Conservation (phyloP, 2,888 invertebrate species). For the Leptopilina myrica region DNA sequence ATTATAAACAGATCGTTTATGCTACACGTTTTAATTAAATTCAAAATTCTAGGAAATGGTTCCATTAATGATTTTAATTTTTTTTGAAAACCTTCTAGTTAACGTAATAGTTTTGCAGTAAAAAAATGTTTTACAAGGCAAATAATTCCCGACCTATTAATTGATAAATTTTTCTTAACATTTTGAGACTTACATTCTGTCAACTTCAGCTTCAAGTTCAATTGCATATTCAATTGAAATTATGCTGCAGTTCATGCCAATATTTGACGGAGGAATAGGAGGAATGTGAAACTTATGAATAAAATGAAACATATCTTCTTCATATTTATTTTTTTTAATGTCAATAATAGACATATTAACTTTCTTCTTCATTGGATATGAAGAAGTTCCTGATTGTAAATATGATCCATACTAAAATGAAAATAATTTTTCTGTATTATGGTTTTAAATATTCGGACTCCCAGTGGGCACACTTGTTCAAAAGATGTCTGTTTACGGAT, state of each 20-base stretch:
- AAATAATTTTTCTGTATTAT: constrained; percentile 78
- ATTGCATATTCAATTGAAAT: constrained; percentile 87
- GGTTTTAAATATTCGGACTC: constrained; percentile 75
- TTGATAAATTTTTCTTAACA: too few relatives aligned
- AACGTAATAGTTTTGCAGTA: too few relatives aligned
- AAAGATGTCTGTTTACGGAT: too few relatives aligned
- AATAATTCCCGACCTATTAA: too few relatives aligned
- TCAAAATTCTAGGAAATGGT: too few relatives aligned
- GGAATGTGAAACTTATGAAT: constrained; percentile 83
- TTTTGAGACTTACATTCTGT: constrained; percentile 12
- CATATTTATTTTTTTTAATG: constrained; percentile 82
- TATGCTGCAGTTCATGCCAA: constrained; percentile 84
- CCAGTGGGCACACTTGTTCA: too few relatives aligned
- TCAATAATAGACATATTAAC: constrained; percentile 80
- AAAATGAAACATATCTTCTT: constrained; percentile 81
- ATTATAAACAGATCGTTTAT: too few relatives aligned
- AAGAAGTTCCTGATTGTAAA: background rate
- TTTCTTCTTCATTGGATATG: constrained; percentile 76
- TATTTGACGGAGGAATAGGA: constrained; percentile 86
- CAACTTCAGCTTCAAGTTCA: constrained; percentile 78
- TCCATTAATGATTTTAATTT: too few relatives aligned
- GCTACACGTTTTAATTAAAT: too few relatives aligned
- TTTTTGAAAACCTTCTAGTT: too few relatives aligned
- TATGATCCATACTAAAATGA: background rate
- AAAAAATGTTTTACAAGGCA: too few relatives aligned